Percentiles rank a stretch among this genome's conserved stretches.
These are phyloP conservation scores for Nomia melanderi DNA, from an alignment of 1,140 invertebrate genomes.

Conservation along the genomic window DNA sequence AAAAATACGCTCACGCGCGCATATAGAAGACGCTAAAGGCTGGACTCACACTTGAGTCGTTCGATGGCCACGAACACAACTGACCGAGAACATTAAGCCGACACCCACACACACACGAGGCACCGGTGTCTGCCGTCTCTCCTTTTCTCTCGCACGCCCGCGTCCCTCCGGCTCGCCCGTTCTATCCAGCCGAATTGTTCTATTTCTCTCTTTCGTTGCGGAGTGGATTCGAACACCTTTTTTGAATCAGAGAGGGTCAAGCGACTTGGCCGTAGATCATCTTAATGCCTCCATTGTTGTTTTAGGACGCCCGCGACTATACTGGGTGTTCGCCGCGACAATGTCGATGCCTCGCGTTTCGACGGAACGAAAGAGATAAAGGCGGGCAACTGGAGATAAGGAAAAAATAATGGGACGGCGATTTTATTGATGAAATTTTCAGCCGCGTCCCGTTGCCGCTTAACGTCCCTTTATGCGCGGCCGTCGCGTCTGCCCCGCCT, in stretches of 20 bases:
- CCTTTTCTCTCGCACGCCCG: slow-evolving; percentile 35
- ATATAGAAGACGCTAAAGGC: slow-evolving; percentile 55
- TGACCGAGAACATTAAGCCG: slow-evolving; percentile 72
- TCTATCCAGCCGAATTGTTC: slow-evolving; percentile 11
- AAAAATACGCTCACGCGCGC: slow-evolving; percentile 67
- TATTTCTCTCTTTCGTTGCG: slow-evolving; percentile 58
- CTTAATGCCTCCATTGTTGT: slow-evolving; percentile 81
- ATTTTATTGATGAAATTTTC: slow-evolving; percentile 61
- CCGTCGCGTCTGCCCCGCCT: slow-evolving; percentile 15
- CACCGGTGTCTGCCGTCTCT: slow-evolving; percentile 47
- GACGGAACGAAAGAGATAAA: slow-evolving; percentile 9
- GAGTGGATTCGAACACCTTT: slow-evolving; percentile 79
- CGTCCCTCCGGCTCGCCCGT: not conserved
- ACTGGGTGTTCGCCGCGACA: slow-evolving; percentile 74
- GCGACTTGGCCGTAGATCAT: slow-evolving; percentile 79
- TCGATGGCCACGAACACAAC: slow-evolving; percentile 66
- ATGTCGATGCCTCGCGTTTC: slow-evolving; percentile 69
- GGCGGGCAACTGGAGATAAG: not conserved
- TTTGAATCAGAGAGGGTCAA: slow-evolving; percentile 80
- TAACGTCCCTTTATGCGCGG: slow-evolving; percentile 32
- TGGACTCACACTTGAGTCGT: slow-evolving; percentile 56
- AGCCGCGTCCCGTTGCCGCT: slow-evolving; percentile 50
- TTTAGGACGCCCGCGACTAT: slow-evolving; percentile 78
- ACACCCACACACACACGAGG: slow-evolving; percentile 74
- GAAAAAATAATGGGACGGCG: slow-evolving; percentile 29